Base-by-base conservation (phyloP, 1,140 invertebrate genomes). In the Zaprionus ornatus region DNA sequence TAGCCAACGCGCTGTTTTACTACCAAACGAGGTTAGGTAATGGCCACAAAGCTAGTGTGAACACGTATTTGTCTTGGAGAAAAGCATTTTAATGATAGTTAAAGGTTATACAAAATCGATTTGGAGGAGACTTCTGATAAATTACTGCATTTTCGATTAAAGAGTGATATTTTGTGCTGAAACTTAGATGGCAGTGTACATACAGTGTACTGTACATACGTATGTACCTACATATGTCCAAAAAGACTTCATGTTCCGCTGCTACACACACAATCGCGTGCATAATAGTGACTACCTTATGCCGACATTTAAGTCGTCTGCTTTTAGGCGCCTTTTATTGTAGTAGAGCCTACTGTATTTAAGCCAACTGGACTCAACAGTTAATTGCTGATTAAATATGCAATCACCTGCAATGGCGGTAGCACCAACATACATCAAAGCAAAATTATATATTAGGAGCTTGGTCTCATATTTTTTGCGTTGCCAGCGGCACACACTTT, bases 361-460 rank as follows among this genome's bases (percentile, higher is more conserved):
- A 62, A 71, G 63, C 65, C 73, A 66, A 62, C 45, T 56, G 63
- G 64, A 69, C 76, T 79, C 60, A 37, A 60, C 45, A 45, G 67
- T 37, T 79, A 85, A 79, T 85, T 86, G 64, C 84, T 81, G 65
- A 65, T 56, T 74, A 84, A 72, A 63, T 78, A 64, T 74, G 62
- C 57, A 61, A 25, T 76, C 62, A 88, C 74, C 77, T 88, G 62
- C 54, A 77, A 60, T 21, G 61, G 64, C 21, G 15, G n/a, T 37
- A 37, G 17, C 42, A 35, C 45, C 48, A 60, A n/a, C 61, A 63
- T 12, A 40, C 63, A 56, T 21, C 59, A 65, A 73, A 55, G 5
- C 62, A 60, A 55, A 40, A 63, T n/a, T n/a, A 73, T 63, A 62
- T 77, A 63, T 61, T 61, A 23, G 27, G 35, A 50, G 59, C 27